Base-by-base conservation (phyloP, 1,140 invertebrate species). In the Cydia pomonella region DNA sequence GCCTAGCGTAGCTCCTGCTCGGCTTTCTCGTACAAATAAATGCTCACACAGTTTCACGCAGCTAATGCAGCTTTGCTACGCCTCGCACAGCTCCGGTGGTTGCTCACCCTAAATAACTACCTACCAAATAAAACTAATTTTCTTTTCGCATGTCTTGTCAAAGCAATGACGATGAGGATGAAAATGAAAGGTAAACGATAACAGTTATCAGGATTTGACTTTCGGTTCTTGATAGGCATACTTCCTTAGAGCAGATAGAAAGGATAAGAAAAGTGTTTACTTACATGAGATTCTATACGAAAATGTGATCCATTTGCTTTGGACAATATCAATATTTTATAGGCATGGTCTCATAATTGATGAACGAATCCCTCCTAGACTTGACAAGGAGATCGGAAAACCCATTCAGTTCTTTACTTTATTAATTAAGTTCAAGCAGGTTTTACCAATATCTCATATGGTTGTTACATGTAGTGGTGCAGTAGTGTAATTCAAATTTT, bases 71-170 rank as follows among this genome's bases (percentile, higher is more conserved):
- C 13, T 44, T 44, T 59, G 21, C 53, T 59, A 2, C 53, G 9
- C 21, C n/a, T 59, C 53, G 53, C 53, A 23, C 18, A 21, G 53
- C 53, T 59, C 53, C 23, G 53, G 18, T 59, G 53, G 53, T 18
- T 59, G 53, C 21, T 23, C 7, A 23, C 53, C 53, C 21, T 59
- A 59, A 23, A 59, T 59, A 59, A 59, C 53, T 23, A 10, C 9
- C 53, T 59, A 33, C n/a, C 64, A 69, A 69, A 69, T 69, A 69
- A 69, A 69, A 69, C 64, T 29, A 69, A 25, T 38, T 69, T 69
- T 38, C n/a, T 69, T 33, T 69, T 29, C 64, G 64, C 64, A 69
- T 69, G 64, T 69, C 64, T 69, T 69, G n/a, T 69, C 64, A 69
- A 69, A 69, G 64, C 64, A 69, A 69, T 69, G 64, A 33, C 27